phyloP scores from a whole-genome alignment of 2,797 vertebrate genomes.

The Melanotaenia boesemani region DNA sequence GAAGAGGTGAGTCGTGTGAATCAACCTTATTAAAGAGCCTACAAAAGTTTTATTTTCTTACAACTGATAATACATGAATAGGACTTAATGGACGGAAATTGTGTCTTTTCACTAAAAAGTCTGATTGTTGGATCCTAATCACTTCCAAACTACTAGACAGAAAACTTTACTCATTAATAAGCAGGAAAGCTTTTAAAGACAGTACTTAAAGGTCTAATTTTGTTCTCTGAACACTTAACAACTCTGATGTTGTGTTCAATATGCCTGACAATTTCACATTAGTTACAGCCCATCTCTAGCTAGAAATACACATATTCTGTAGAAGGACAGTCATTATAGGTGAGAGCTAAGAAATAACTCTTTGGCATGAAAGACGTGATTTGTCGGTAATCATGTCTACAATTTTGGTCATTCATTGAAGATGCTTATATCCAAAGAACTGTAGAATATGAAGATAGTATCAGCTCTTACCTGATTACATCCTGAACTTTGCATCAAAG shows the following conservation, averaged over 20 bases:
- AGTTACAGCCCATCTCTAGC: background rate
- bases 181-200: background rate
- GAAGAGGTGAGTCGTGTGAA: too few species aligned
- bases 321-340: background rate
- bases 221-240: background rate
- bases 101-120: too few species aligned
- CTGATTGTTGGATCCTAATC: background rate
- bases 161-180: background rate
- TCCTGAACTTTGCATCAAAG: constrained; percentile 2
- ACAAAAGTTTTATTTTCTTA: too few species aligned
- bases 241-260: background rate
- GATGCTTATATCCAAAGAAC: constrained; percentile 4
- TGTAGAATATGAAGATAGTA: background rate
- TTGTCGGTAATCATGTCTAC: constrained; percentile 1
- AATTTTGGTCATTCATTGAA: background rate
- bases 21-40: too few species aligned
- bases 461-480: background rate
- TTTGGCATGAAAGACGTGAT: constrained; percentile 28
- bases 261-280: background rate
- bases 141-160: background rate
- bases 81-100: too few species aligned
- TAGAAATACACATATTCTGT: background rate
- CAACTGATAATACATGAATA: background rate
- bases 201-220: background rate
- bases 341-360: constrained; percentile 15